phyloP scores from a whole-genome alignment of 2,113 vertebrate species.

The Pterocles orientalis region DNA sequence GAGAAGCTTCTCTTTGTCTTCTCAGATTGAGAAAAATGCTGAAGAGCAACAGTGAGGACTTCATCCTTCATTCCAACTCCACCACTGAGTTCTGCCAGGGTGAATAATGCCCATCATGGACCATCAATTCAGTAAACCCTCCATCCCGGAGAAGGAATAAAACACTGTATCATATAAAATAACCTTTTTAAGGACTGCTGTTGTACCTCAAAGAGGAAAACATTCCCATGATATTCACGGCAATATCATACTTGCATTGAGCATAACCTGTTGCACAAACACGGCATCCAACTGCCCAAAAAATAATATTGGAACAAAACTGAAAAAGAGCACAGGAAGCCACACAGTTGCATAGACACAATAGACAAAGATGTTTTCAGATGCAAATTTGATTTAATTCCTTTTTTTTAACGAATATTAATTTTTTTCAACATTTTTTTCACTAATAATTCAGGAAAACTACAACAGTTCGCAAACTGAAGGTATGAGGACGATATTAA shows the following conservation, averaged over 20 bases:
- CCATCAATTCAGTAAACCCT: background rate
- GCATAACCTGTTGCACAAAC: background rate
- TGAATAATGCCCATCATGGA: background rate
- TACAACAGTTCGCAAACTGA: background rate
- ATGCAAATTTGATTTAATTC: background rate
- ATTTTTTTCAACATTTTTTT: background rate
- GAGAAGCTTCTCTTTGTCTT: background rate
- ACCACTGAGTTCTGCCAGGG: background rate
- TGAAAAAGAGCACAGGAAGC: background rate
- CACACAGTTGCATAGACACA: background rate
- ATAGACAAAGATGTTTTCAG: background rate
- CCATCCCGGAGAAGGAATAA: background rate
- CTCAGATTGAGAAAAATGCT: background rate
- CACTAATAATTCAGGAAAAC: background rate
- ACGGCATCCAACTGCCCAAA: background rate
- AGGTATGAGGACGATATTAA: background rate
- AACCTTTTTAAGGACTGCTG: background rate
- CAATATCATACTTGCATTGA: background rate
- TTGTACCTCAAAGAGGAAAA: background rate
- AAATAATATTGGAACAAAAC: background rate
- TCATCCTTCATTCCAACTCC: background rate
- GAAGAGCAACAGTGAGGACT: rapidly evolving
- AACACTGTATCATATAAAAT: background rate
- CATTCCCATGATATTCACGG: background rate
- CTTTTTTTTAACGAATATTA: background rate